phyloP scores from a whole-genome alignment of 92 coral and sea anemone species.

The Bergia puertoricense region DNA sequence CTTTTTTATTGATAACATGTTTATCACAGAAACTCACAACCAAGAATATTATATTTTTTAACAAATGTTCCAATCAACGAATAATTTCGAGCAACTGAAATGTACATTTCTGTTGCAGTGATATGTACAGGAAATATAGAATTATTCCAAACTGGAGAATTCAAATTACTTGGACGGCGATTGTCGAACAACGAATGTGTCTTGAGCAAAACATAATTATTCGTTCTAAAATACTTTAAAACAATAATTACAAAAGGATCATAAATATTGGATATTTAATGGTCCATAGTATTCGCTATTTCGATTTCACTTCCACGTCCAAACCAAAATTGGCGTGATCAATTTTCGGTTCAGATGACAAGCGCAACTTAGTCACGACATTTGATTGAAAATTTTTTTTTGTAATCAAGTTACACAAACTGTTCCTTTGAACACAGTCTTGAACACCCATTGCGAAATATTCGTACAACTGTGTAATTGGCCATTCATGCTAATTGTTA shows the following conservation, averaged over 20 bases:
- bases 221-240: not conserved
- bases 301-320: not conserved
- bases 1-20: no score
- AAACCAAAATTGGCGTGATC: not conserved
- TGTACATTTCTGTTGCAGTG: not conserved
- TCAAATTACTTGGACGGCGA: not conserved
- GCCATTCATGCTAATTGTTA: constrained; percentile 17
- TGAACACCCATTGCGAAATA: not conserved
- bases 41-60: no score
- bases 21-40: not conserved
- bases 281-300: not conserved
- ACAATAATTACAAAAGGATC: not conserved
- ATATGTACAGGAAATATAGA: not conserved
- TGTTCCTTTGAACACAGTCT: not conserved
- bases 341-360: not conserved
- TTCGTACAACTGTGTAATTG: not conserved
- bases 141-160: no score
- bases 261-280: not conserved
- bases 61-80: not conserved
- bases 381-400: not conserved
- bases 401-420: not conserved
- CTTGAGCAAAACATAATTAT: not conserved
- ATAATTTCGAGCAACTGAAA: not conserved
- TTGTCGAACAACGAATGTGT: not conserved
- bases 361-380: constrained; percentile 8